These are phyloP conservation scores for Drosophila parvula DNA, from an alignment of 1,140 invertebrate genomes.

Conservation along the genomic window DNA sequence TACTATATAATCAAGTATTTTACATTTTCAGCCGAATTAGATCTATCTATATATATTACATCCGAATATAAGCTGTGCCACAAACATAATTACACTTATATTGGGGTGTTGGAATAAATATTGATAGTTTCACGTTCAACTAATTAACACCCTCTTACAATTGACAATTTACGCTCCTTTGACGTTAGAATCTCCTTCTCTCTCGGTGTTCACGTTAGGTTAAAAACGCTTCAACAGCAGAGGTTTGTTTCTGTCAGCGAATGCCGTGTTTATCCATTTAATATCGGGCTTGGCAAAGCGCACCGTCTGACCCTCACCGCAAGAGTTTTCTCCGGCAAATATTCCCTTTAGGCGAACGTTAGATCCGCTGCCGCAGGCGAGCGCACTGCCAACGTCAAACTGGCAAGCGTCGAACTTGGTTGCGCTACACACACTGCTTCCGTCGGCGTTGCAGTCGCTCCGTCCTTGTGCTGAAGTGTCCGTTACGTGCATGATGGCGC, in stretches of 20 bases:
- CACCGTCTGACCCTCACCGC: constrained; percentile 75
- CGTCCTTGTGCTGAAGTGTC: constrained; percentile 86
- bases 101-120: constrained; percentile 36
- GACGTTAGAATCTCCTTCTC: neutral
- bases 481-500: constrained; percentile 90
- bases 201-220: neutral
- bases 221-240: constrained; percentile 72
- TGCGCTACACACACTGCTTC: constrained; percentile 84
- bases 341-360: constrained; percentile 89
- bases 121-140: constrained; percentile 61
- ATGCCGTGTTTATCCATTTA: constrained; percentile 78
- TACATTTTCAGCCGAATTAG: constrained; percentile 42
- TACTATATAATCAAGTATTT: constrained; percentile 62
- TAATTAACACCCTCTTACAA: constrained; percentile 14
- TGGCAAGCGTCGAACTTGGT: constrained; percentile 86
- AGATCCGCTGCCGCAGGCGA: constrained; percentile 90
- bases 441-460: constrained; percentile 68
- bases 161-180: neutral
- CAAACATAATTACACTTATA: constrained; percentile 1
- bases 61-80: neutral
- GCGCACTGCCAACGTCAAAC: constrained; percentile 91
- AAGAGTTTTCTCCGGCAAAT: constrained; percentile 90
- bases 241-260: constrained; percentile 73
- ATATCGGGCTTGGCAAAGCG: constrained; percentile 80
- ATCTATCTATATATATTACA: constrained; percentile 20